Evolutionary conservation across 1,140 invertebrate genomes (phyloP).

Genomic region (Lepidostoma basale): DNA sequence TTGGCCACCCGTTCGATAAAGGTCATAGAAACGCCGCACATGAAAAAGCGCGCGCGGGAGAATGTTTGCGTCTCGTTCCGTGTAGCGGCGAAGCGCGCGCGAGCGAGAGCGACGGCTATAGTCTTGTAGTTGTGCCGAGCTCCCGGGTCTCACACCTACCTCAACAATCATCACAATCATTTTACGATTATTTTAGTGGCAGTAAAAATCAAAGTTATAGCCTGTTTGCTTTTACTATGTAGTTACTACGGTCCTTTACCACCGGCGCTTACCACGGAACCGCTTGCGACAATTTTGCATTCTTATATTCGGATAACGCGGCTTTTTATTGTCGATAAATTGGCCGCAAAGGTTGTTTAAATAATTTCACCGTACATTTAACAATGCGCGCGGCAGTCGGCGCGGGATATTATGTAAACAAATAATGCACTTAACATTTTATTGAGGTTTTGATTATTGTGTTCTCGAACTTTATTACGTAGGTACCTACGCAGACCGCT

Average conservation of each 20-base stretch:
- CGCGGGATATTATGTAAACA: neutral
- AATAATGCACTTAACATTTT: conserved; percentile 23
- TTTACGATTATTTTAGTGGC: conserved; percentile 47
- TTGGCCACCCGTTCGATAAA: conserved; percentile 19
- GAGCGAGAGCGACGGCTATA: conserved; percentile 10
- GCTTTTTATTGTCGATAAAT: conserved; percentile 44
- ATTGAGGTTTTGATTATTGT: conserved; percentile 20
- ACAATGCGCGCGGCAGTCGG: conserved; percentile 18
- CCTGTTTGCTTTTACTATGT: conserved; percentile 37
- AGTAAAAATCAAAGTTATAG: conserved; percentile 46
- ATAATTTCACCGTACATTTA: conserved; percentile 26
- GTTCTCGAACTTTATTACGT: conserved; percentile 5
- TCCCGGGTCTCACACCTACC: conserved; percentile 19
- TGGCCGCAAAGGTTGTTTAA: conserved; percentile 40
- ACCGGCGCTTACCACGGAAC: conserved; percentile 2
- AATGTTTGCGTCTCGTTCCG: conserved; percentile 7
- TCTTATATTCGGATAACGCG: conserved; percentile 42
- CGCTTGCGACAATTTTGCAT: conserved; percentile 42
- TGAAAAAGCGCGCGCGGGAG: conserved; percentile 28
- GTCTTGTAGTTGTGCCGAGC: neutral
- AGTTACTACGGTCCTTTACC: conserved; percentile 25
- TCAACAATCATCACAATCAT: conserved; percentile 46
- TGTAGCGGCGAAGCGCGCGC: neutral
- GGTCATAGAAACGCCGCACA: conserved; percentile 30
- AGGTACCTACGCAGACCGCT: neutral